Base-by-base conservation (phyloP, 2,888 invertebrate species). In the Rapana venosa region DNA sequence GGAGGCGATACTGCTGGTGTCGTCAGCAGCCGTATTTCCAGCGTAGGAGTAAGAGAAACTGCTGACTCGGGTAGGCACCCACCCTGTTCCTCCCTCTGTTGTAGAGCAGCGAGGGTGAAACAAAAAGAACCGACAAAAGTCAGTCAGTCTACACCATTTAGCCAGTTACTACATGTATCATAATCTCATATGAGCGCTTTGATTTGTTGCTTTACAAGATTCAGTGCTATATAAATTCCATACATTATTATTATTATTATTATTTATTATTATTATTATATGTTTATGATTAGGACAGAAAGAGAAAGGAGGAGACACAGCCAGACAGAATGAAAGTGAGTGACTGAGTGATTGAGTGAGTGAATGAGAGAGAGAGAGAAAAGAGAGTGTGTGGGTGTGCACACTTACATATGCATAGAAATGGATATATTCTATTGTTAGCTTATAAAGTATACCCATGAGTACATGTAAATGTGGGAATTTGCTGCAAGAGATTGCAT, bases 41-140 rank as follows among this genome's bases (percentile, higher is more conserved):
- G 77, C 81, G 79, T 81, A 88, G 56, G 88, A 88, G 88, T 88
- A 81, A 32, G 79, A 58, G 61, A 88, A 88, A 30, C 88, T 88
- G 79, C 88, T 88, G 32, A 77, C 81, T 17, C 81, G 79, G 15
- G 88, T 32, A 15, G 88, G 74, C 4, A 11, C 32, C 88, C 88
- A 88, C 2, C 66, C 13, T 22, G 32, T 32, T 5, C 32, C 35
- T 30, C 56, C 86, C 5, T 56, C 86, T 86, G 83, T 17, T 11
- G 26, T 22, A n/a, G 2, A 26, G 26, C 8, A 30, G n/a, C 17
- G n/a, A 74, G 11, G 11, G 15, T 8, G 61, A 22, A 22, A 61
- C 20, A 22, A 15, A 4, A 22, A 61, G 6, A 61, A 61, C n/a
- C n/a, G n/a, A n/a, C n/a, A 47, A 47, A 47, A 47, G 47, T 47